Evolutionary conservation across 1,140 invertebrate genomes (phyloP).

Genomic region (Bicyclus anynana): DNA sequence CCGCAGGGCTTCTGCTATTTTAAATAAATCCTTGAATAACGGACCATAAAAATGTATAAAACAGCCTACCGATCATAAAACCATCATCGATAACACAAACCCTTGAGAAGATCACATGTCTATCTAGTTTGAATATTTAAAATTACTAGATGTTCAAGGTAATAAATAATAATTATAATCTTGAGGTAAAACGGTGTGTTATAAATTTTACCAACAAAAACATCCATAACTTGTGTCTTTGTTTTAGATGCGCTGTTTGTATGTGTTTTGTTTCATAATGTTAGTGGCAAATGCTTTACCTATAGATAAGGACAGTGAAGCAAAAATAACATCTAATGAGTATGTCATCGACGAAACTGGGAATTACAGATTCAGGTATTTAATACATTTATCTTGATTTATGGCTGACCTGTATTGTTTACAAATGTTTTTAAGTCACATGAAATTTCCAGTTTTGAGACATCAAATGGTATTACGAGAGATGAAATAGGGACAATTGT

Average conservation of each 20-base stretch:
- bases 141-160: not conserved
- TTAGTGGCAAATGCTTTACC: not conserved
- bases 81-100: not conserved
- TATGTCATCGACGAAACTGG: slow-evolving; percentile 32
- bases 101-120: not conserved
- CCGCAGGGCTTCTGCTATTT: too few relatives aligned
- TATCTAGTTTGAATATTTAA: not conserved
- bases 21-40: too few relatives aligned
- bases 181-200: too few relatives aligned
- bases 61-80: not conserved
- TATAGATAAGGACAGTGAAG: slow-evolving; percentile 9
- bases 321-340: slow-evolving; percentile 27
- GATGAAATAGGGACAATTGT: slow-evolving; percentile 33
- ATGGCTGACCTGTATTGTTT: too few relatives aligned
- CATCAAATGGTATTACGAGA: slow-evolving; percentile 34
- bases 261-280: slow-evolving; percentile 2
- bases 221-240: not conserved
- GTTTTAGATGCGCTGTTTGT: slow-evolving; percentile 5
- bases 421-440: too few relatives aligned
- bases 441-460: slow-evolving; percentile 26
- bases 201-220: not conserved
- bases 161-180: too few relatives aligned
- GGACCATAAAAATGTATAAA: not conserved
- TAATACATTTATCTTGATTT: too few relatives aligned
- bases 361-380: slow-evolving; percentile 39